Conservation (phyloP, 2,113 vertebrate species). For the Pteronura brasiliensis region DNA sequence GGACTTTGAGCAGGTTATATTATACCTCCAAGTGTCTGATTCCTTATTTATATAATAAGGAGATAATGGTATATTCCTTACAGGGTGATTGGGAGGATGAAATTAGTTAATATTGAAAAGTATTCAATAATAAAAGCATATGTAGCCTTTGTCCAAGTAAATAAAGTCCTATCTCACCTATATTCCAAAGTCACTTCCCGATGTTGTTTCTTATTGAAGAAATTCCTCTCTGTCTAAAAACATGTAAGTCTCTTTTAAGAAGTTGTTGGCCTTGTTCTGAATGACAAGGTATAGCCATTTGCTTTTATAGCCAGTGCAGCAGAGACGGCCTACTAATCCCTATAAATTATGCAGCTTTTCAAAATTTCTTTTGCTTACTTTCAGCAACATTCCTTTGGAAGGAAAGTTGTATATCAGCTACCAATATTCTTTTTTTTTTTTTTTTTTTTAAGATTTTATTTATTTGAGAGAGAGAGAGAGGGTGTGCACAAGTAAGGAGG, state of each 20-base stretch:
- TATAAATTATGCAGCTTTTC: background rate
- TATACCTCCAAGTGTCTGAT: background rate
- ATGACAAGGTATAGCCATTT: background rate
- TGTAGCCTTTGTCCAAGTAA: background rate
- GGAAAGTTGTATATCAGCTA: background rate
- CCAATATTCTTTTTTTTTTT: background rate
- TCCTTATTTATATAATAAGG: background rate
- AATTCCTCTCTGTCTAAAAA: background rate
- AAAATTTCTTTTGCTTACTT: background rate
- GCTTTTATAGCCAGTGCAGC: background rate
- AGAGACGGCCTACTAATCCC: background rate
- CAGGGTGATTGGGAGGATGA: background rate
- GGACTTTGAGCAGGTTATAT: background rate
- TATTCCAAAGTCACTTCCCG: background rate
- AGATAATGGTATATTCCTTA: background rate
- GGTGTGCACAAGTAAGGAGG: too few relatives aligned
- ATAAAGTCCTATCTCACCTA: background rate
- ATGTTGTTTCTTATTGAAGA: background rate
- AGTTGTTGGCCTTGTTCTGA: background rate
- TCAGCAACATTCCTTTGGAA: background rate
- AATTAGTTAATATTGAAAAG: background rate
- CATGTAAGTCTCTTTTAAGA: background rate
- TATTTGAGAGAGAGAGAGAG: background rate
- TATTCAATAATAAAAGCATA: background rate
- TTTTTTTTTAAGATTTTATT: background rate